Conservation (phyloP, 2,797 vertebrate species). For the Accipiter badius region DNA sequence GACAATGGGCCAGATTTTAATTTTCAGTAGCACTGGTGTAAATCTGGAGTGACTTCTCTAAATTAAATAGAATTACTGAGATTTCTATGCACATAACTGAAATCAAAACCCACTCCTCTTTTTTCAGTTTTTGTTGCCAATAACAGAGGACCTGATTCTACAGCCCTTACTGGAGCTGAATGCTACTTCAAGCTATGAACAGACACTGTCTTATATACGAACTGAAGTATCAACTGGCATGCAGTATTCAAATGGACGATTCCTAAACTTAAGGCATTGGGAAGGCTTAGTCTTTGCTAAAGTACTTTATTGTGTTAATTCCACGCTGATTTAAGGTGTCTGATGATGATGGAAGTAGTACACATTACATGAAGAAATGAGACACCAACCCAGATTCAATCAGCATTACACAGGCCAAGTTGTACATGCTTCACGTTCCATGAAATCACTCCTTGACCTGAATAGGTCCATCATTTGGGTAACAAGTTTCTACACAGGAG, state of each 20-base stretch:
- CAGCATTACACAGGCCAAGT: background rate
- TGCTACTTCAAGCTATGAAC: background rate
- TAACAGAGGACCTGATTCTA: background rate
- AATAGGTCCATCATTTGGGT: background rate
- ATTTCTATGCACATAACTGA: background rate
- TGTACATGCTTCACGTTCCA: background rate
- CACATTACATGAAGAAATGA: background rate
- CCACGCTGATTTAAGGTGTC: background rate
- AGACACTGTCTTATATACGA: background rate
- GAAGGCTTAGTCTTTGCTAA: background rate
- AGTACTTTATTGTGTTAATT: background rate
- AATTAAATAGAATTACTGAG: constrained; percentile 44
- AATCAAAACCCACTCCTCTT: background rate
- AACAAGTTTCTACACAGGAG: background rate
- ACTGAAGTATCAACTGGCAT: background rate
- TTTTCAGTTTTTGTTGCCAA: background rate
- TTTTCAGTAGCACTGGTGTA: constrained; percentile 62
- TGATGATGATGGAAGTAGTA: background rate
- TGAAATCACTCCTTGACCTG: background rate
- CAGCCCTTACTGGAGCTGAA: background rate
- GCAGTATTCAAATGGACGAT: background rate
- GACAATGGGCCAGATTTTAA: constrained; percentile 73
- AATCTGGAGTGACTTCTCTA: constrained; percentile 64
- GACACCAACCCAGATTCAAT: background rate
- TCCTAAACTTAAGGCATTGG: background rate